phyloP scores from a whole-genome alignment of 2,888 invertebrate species.

The Hydroisotoma schaefferi region DNA sequence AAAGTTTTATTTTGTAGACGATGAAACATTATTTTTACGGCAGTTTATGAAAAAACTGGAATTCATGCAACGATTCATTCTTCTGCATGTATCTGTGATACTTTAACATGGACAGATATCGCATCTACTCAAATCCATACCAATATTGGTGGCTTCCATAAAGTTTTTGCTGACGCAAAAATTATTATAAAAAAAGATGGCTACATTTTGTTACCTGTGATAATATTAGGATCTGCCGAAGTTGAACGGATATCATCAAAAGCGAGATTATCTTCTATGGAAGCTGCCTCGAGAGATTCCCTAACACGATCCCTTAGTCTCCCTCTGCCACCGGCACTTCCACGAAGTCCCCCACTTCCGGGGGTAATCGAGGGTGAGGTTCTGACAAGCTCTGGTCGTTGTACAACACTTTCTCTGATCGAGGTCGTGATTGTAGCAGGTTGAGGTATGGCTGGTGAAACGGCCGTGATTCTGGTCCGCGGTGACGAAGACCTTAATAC shows the following conservation, averaged over 20 bases:
- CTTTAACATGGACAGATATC: too few species aligned
- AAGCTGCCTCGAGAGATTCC: slow-evolving; percentile 14
- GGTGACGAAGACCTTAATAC: background rate
- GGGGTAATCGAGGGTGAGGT: background rate
- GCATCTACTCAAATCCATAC: too few species aligned
- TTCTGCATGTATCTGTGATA: too few species aligned
- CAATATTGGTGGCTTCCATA: too few species aligned
- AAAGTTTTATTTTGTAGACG: too few species aligned
- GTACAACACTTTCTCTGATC: background rate
- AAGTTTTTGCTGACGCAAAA: background rate
- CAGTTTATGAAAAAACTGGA: too few species aligned
- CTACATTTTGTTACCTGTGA: slow-evolving; percentile 27
- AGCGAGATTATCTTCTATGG: background rate
- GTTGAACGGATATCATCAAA: background rate
- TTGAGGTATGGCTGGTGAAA: background rate
- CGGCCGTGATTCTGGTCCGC: background rate
- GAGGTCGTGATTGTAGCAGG: background rate
- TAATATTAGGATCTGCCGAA: slow-evolving; percentile 26
- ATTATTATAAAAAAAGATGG: background rate
- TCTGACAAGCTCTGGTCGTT: background rate
- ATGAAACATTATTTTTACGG: too few species aligned
- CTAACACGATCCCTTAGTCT: slow-evolving; percentile 28
- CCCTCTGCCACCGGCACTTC: slow-evolving; percentile 9
- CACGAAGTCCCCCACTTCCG: background rate
- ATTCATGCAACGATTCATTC: too few species aligned